Percentiles rank a stretch among this genome's conserved stretches.
phyloP scores from a whole-genome alignment of 2,888 invertebrate genomes.

The Sesia apiformis region DNA sequence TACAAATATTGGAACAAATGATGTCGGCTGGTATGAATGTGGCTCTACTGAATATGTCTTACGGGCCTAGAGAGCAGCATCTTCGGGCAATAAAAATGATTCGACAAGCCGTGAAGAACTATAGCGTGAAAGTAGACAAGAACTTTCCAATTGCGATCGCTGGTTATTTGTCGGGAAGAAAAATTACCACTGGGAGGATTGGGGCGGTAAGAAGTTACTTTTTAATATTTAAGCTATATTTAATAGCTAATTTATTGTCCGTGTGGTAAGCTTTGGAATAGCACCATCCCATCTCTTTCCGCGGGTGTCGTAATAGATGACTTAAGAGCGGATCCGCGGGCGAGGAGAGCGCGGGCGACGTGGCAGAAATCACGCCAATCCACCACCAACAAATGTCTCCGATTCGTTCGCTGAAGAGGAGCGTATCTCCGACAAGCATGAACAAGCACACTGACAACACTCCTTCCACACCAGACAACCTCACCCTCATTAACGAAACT shows the following conservation, averaged over 20 bases:
- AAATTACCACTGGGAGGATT: constrained; percentile 89
- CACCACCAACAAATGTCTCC: constrained; percentile 72
- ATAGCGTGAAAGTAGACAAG: constrained; percentile 75
- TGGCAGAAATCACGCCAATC: constrained; percentile 69
- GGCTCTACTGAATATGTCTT: constrained; percentile 57
- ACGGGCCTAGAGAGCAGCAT: constrained; percentile 50
- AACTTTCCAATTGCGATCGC: constrained; percentile 87
- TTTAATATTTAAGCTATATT: too few relatives aligned
- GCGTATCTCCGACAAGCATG: too few relatives aligned
- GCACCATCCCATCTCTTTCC: too few relatives aligned
- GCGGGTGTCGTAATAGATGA: too few relatives aligned
- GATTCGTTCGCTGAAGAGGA: constrained; percentile 66
- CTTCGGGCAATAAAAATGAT: constrained; percentile 54
- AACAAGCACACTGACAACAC: too few relatives aligned
- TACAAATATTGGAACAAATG: constrained; percentile 57
- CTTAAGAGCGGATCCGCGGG: constrained; percentile 78
- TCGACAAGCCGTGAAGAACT: constrained; percentile 63
- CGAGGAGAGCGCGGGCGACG: constrained; percentile 54
- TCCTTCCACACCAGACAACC: constrained; percentile 63
- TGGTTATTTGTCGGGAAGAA: constrained; percentile 88
- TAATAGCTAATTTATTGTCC: too few relatives aligned
- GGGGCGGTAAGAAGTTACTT: constrained; percentile 75
- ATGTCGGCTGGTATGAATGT: constrained; percentile 71
- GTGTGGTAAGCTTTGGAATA: too few relatives aligned
- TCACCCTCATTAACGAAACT: constrained; percentile 68